These are phyloP conservation scores for Melolontha melolontha DNA, from an alignment of 2,888 invertebrate genomes.

Conservation along the genomic window DNA sequence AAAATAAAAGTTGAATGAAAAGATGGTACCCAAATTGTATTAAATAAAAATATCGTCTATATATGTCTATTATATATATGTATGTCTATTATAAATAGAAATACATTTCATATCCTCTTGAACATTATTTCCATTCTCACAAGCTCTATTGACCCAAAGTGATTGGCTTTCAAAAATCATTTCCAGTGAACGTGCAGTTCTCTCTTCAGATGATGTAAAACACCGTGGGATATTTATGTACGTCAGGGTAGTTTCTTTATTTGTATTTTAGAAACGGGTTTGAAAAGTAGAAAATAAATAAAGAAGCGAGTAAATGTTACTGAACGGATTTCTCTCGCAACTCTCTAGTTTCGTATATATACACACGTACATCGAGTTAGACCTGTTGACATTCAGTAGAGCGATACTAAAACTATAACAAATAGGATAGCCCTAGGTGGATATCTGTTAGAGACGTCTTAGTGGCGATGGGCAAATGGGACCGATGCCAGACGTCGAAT, in stretches of 20 bases:
- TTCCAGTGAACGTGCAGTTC: neutral
- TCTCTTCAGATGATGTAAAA: neutral
- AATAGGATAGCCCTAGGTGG: conserved; percentile 50
- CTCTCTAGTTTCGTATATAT: neutral
- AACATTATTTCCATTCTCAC: conserved; percentile 7
- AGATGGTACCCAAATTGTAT: too few species aligned
- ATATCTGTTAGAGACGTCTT: conserved; percentile 54
- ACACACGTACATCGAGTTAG: neutral
- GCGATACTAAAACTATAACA: conserved; percentile 53
- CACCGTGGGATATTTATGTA: conserved; percentile 21
- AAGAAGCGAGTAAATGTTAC: conserved; percentile 1
- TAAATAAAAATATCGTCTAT: too few species aligned
- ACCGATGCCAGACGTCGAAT: conserved; percentile 46
- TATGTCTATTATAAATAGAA: too few species aligned
- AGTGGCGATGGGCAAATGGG: conserved; percentile 42
- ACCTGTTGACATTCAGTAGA: conserved; percentile 48
- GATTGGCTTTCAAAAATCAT: neutral
- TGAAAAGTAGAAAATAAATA: neutral
- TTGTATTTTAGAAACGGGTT: conserved; percentile 26
- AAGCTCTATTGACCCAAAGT: neutral
- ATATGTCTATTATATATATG: too few species aligned
- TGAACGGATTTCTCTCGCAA: neutral
- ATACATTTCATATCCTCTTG: too few species aligned
- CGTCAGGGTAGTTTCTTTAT: conserved; percentile 30
- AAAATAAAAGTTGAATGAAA: too few species aligned